Evolutionary conservation across 2,888 invertebrate genomes (phyloP), one percentile per base, ranked within the genome.

Genomic region (Nemotelus pantherinus): DNA sequence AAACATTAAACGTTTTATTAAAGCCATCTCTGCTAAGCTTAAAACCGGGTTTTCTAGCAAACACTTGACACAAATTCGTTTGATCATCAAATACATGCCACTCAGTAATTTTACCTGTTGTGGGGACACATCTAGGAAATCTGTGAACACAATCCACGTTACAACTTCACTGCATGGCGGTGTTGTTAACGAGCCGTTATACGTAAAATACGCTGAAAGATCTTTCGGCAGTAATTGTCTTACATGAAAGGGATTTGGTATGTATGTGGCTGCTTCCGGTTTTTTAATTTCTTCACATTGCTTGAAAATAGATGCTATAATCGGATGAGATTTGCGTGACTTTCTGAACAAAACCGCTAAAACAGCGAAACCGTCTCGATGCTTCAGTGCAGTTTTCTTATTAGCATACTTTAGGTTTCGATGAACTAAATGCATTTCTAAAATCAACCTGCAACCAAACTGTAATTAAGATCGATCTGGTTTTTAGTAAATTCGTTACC

Each of bases 131-230:
- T 89, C 86, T 44, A 94, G 90, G 0, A 93, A 91, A 80, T 93
- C 89, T 83, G 92, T 91, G 83, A 94, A 93, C 81, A 94, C 93
- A 76, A 94, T 90, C 94, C 94, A 95, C 58, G 91, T 92, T 75
- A 94, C 94, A 57, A 93, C 92, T 87, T 95, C 94, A 7, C 89
- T 90, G 82, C 92, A 93, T 0, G 95, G 94, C 2, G 94, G 94
- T 3, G 95, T 95, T 4, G 94, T 95, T 79, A 95, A 85, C 0
- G 94, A 94, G 0, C 95, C 95, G 77, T 90, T 89, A 85, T 95
- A 95, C 0, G 94, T 94, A 89, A 92, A 95, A 86, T 94, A 95
- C 63, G 91, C 86, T 76, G 90, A 86, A 81, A 90, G 86, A 83
- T 90, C 89, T 80, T 88, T 87, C 3, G 88, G 90, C 81, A 91